Percentiles rank a stretch among this genome's conserved stretches.
These are phyloP conservation scores for Brachyalestes nurse DNA, from an alignment of 2,797 vertebrate genomes.

Conservation along the genomic window DNA sequence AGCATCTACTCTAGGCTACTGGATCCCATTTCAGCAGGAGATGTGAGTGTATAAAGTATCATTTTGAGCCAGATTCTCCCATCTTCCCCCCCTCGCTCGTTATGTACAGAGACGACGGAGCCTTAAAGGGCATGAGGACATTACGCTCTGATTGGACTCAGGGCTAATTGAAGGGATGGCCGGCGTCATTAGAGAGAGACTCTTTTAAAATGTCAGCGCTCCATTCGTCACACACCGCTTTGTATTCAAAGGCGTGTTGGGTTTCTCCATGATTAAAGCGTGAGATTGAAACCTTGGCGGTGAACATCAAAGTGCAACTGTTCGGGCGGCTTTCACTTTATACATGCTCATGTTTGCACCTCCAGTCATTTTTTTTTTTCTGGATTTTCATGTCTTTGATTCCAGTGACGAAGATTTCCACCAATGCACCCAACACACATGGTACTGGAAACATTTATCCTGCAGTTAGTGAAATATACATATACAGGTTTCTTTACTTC, in stretches of 20 bases:
- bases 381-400: background rate
- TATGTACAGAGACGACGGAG: conserved; percentile 4
- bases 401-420: background rate
- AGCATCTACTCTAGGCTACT: conserved; percentile 8
- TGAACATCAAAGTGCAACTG: background rate
- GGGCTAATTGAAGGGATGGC: conserved; percentile 38
- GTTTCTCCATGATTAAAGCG: conserved; percentile 1
- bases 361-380: background rate
- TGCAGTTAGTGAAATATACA: background rate
- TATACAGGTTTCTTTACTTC: no score
- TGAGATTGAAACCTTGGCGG: conserved; percentile 7
- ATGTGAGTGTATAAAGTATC: background rate
- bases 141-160: conserved; percentile 29
- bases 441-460: background rate
- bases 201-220: conserved; percentile 46
- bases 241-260: background rate
- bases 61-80: background rate
- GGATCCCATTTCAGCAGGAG: conserved; percentile 16
- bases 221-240: conserved; percentile 10
- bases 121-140: conserved; percentile 35
- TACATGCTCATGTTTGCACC: background rate
- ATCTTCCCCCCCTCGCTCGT: background rate
- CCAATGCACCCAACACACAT: background rate
- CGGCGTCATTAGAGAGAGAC: conserved; percentile 14
- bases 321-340: background rate